Percentiles rank a stretch among this genome's conserved stretches.
Evolutionary conservation across 2,113 vertebrate species (phyloP).

Genomic region (Desmodus rotundus): DNA sequence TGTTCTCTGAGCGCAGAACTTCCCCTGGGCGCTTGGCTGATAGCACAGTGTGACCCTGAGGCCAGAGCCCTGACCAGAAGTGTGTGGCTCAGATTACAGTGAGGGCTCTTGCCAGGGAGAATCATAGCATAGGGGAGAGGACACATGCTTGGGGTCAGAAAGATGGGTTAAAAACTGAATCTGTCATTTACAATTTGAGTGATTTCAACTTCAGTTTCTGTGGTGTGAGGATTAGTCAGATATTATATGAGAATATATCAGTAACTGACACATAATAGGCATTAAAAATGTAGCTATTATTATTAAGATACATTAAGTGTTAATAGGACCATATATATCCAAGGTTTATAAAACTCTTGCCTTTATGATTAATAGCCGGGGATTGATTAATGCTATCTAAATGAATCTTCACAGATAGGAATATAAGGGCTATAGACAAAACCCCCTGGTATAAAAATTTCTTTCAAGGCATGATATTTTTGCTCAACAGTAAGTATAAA

Average conservation of each 20-base stretch:
- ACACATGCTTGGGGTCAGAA: background rate
- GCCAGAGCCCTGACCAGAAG: background rate
- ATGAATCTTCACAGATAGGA: background rate
- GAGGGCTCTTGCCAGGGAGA: background rate
- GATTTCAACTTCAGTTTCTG: background rate
- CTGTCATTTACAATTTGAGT: background rate
- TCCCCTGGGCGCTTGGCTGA: background rate
- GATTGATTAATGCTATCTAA: background rate
- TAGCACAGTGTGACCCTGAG: background rate
- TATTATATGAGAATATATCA: background rate
- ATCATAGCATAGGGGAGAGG: background rate
- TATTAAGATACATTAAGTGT: background rate
- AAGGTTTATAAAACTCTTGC: conserved; percentile 9
- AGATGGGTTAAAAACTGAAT: background rate
- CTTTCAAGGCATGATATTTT: conserved; percentile 28
- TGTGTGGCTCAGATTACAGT: background rate
- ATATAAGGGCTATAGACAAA: background rate
- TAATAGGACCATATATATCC: background rate
- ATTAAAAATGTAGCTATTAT: background rate
- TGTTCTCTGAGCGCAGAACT: background rate
- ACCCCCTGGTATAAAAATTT: background rate
- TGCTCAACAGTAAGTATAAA: conserved; percentile 13
- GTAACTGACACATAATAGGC: background rate
- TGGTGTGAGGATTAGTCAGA: conserved; percentile 3
- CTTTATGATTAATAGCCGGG: conserved; percentile 10